These are phyloP conservation scores for Brachyhypopomus occidentalis DNA, from an alignment of 2,113 vertebrate genomes.

Conservation along the genomic window DNA sequence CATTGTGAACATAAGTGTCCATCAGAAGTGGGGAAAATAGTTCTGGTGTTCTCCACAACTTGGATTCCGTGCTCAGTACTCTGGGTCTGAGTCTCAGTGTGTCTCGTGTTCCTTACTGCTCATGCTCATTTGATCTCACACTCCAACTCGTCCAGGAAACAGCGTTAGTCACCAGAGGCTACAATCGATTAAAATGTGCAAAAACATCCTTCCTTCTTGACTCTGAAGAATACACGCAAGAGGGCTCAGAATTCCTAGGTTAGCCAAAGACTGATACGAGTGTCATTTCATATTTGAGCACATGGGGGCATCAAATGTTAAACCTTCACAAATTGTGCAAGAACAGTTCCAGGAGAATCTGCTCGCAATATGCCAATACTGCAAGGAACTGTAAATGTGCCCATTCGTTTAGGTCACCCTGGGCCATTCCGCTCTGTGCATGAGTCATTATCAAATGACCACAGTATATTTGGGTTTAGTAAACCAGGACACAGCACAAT, in stretches of 20 bases:
- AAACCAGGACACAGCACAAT: not conserved
- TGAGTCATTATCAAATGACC: not conserved
- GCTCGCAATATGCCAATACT: not conserved
- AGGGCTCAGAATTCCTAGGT: no score
- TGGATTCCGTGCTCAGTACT: no score
- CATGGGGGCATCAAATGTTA: conserved; percentile 59
- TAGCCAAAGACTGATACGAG: not conserved
- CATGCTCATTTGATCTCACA: no score
- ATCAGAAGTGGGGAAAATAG: no score
- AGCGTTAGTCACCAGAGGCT: no score
- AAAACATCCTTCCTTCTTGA: not conserved
- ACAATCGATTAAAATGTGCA: not conserved
- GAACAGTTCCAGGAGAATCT: not conserved
- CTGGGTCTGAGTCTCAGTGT: no score
- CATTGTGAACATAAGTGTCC: no score
- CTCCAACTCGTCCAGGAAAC: no score
- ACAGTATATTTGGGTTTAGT: not conserved
- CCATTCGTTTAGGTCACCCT: not conserved
- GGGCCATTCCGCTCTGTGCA: not conserved
- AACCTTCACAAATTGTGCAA: not conserved
- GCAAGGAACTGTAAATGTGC: not conserved
- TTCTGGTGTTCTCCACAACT: no score
- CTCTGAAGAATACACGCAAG: not conserved
- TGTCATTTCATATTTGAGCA: conserved; percentile 49
- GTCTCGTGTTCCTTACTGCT: no score